Base-by-base conservation (phyloP, 2,888 invertebrate genomes). In the Scelioninae gen. 1 region DNA sequence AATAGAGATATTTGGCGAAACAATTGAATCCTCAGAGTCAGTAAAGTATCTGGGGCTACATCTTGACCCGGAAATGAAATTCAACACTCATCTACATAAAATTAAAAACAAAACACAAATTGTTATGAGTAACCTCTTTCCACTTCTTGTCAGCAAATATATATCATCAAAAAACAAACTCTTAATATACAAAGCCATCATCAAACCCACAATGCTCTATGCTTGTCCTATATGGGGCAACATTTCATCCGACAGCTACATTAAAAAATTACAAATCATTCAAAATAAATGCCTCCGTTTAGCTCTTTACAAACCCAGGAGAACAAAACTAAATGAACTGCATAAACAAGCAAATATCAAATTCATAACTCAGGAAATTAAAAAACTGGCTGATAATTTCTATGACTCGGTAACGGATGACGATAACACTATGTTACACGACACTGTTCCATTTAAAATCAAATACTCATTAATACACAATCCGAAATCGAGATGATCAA, bases 121-220 rank as follows among this genome's bases (percentile, higher is more conserved):
- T 11, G 55, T 13, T 1, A 43, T 43, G 10, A 43, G 43, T n/a
- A 60, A 43, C 11, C 23, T 60, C 7, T 29, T 43, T 1, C 43
- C 60, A n/a, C n/a, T 60, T 5, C 15, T 60, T 0, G 10, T 11
- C n/a, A 60, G 29, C 15, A 60, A 60, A 60, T 23, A 45, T 2
- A 43, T 60, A 10, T 43, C 60, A 5, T 23, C n/a, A 3, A 60
- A 82, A 62, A 84, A 85, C 47, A 87, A 87, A 76, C 65, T 55
- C 40, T 60, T 85, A 5, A 51, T 87, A 7, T 88, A 88, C 58
- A 88, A 85, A 29, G 56, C 77, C 7, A 75, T 87, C 7, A 84
- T 88, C 0, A 71, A 82, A 40, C 87, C 86, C 15, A 74, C 83
- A 5, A 58, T 87, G 8, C 82, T 85, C 8, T 87, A 87, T 23